Base-by-base conservation (phyloP, 2,797 vertebrate species). In the Hydrolagus colliei region DNA sequence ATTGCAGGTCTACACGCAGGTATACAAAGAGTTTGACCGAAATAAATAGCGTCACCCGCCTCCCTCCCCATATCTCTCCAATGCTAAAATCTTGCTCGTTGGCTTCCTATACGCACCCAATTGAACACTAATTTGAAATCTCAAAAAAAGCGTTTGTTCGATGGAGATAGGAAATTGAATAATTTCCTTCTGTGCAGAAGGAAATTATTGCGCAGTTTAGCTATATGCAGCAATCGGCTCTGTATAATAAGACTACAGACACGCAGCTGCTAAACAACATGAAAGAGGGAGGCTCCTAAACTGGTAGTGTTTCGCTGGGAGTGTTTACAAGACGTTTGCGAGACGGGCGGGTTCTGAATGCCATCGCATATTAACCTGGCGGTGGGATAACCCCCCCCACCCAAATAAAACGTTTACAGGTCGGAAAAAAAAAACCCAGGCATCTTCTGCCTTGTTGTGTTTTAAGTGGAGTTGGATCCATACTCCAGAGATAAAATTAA, bases 241-340 rank as follows among this genome's bases (percentile, higher is more conserved):
- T 84, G 14, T 4, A 32, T 35, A 71, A 84, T 84, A 13, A 41
- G 68, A n/a, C 65, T n/a, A 18, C 16, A 63, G 52, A 63, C 79
- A 20, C 32, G 20, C 18, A 20, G 79, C 63, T 84, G 65, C 79
- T 84, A 84, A 35, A 63, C 79, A 84, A 84, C 79, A 68, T 82
- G 22, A 84, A 41, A 74, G 22, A 65, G 32, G 20, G 32, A 82
- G 32, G 20, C 63, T 82, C 63, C 65, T n/a, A 71, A 68, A 79
- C 32, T 18, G 3, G 63, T 10, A 35, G 62, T 63, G 4, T 82
- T 67, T 35, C 32, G 18, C 12, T 35, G 14, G 65, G 18, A 11
- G 79, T 18, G 67, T 10, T 67, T 68, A 67, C 63, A 35, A 68
- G 63, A 62, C 35, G 14, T 9, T 79, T 65, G 35, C 65, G 0